Conservation (phyloP, 2,888 invertebrate genomes). For the Halictus quadricinctus region DNA sequence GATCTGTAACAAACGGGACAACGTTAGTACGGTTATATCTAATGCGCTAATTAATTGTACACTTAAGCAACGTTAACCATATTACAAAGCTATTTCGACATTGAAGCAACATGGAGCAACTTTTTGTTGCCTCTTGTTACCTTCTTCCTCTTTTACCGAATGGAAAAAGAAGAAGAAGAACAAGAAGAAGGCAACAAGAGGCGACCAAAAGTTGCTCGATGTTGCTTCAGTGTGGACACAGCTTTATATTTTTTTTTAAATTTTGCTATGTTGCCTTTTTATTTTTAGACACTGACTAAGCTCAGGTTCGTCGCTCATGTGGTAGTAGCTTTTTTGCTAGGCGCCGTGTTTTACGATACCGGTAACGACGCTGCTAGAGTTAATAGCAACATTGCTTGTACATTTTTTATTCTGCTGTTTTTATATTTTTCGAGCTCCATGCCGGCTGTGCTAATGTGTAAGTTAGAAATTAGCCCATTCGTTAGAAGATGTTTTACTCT, state of each 20-base stretch:
- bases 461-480: conserved; percentile 78
- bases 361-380: conserved; percentile 84
- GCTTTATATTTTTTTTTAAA: not conserved
- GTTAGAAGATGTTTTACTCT: not conserved
- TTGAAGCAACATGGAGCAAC: not conserved
- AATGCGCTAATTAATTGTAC: not conserved
- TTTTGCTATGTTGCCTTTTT: not conserved
- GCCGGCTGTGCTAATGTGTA: conserved; percentile 86
- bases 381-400: conserved; percentile 84
- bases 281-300: conserved; percentile 80
- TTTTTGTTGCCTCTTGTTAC: not conserved
- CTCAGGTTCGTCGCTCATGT: conserved; percentile 84
- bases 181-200: not conserved
- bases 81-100: not conserved
- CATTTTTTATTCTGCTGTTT: conserved; percentile 86
- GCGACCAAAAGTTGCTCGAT: not conserved
- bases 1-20: conserved; percentile 81
- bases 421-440: conserved; percentile 86
- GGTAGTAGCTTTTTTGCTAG: conserved; percentile 84
- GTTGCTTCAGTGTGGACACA: not conserved
- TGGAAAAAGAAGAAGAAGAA: not conserved
- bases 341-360: conserved; percentile 85
- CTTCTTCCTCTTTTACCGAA: not conserved
- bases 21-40: conserved; percentile 74
- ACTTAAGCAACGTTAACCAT: not conserved